These are phyloP conservation scores for Channa maculata DNA, from an alignment of 2,113 vertebrate genomes.

Conservation along the genomic window DNA sequence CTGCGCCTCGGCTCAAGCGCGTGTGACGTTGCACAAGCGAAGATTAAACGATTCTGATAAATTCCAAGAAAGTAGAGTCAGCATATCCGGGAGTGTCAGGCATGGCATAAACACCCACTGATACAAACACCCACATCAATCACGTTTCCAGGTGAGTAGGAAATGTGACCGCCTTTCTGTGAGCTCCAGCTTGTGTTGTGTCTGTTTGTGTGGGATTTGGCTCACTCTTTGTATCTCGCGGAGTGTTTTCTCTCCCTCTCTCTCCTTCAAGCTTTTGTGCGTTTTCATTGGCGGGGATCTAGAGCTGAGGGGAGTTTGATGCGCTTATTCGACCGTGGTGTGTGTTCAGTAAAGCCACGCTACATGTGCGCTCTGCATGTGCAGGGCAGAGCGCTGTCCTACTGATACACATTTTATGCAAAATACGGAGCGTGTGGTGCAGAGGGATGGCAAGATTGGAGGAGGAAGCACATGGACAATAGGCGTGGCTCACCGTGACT, in stretches of 20 bases:
- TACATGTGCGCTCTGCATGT: conserved; percentile 85
- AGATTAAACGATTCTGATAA: conserved; percentile 60
- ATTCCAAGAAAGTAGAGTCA: conserved; percentile 69
- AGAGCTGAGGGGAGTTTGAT: conserved; percentile 71
- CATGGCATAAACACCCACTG: conserved; percentile 73
- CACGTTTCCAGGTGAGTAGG: conserved; percentile 80
- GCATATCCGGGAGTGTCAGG: conserved; percentile 54
- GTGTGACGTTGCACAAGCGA: conserved; percentile 56
- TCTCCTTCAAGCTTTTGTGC: conserved; percentile 62
- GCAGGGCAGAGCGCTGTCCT: conserved; percentile 79
- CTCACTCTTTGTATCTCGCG: conserved; percentile 63
- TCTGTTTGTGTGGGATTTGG: conserved; percentile 65
- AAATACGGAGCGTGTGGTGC: conserved; percentile 71
- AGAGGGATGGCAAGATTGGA: conserved; percentile 59
- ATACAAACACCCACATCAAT: conserved; percentile 76
- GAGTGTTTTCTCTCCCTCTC: conserved; percentile 58
- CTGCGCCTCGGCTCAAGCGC: conserved; percentile 36
- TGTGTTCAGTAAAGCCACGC: conserved; percentile 74
- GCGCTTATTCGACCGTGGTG: conserved; percentile 74
- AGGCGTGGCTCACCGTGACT: conserved; percentile 87
- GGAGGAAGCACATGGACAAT: conserved; percentile 78
- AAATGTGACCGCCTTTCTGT: conserved; percentile 77
- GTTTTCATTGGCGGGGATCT: conserved; percentile 78
- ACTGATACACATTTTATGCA: conserved; percentile 90
- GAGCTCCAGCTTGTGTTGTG: conserved; percentile 68